A percentile compares a stretch with the other conserved stretches of the same genome.
Evolutionary conservation across 2,888 invertebrate species (phyloP).

Genomic region (Criorhina ranunculi): DNA sequence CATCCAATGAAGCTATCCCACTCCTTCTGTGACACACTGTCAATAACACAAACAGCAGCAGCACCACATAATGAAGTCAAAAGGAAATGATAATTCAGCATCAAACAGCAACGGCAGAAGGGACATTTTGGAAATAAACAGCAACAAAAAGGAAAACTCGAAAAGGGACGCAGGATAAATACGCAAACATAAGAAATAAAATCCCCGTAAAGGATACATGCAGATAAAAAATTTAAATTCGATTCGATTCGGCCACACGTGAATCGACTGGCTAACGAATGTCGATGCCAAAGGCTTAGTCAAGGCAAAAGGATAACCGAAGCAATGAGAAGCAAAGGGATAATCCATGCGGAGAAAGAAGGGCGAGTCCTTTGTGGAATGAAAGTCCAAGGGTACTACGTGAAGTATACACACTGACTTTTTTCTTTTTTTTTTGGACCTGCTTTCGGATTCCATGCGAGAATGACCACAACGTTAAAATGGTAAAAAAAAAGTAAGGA

Average conservation of each 20-base stretch:
- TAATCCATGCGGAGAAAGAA: conserved; percentile 47
- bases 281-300: conserved; percentile 43
- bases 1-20: conserved; percentile 57
- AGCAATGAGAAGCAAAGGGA: conserved; percentile 55
- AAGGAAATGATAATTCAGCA: conserved; percentile 75
- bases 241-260: conserved; percentile 75
- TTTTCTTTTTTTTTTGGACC: conserved; percentile 35
- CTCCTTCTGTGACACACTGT: conserved; percentile 57
- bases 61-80: conserved; percentile 76
- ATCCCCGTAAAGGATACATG: conserved; percentile 73
- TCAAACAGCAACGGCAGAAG: conserved; percentile 72
- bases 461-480: conserved; percentile 63
- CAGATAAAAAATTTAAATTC: conserved; percentile 77
- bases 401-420: neutral
- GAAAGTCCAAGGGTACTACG: conserved; percentile 48
- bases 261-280: conserved; percentile 75
- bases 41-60: conserved; percentile 61
- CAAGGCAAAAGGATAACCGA: conserved; percentile 48
- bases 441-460: conserved; percentile 69
- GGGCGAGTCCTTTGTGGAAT: conserved; percentile 53
- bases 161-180: conserved; percentile 71
- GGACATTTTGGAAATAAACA: conserved; percentile 43
- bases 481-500: conserved; percentile 40
- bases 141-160: conserved; percentile 26
- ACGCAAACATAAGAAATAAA: conserved; percentile 75